phyloP scores from a whole-genome alignment of 1,140 invertebrate species.

The Achatina immaculata region DNA sequence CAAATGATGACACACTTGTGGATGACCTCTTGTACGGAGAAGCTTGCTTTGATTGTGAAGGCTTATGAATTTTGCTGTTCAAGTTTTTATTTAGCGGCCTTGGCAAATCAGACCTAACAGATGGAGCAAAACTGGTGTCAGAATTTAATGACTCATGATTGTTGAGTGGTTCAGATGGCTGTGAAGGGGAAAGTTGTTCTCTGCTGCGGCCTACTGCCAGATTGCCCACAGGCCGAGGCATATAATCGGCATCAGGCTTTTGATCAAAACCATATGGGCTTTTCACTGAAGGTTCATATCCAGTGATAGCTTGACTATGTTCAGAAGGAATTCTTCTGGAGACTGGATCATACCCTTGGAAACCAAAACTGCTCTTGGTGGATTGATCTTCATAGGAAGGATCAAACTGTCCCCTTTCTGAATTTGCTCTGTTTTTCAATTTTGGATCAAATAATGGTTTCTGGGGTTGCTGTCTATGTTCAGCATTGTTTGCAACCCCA shows the following conservation, averaged over 20 bases:
- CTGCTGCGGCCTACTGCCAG: background rate
- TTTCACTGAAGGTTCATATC: constrained; percentile 16
- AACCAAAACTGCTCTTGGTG: no score
- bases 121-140: no score
- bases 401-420: background rate
- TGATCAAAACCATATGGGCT: constrained; percentile 11
- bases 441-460: background rate
- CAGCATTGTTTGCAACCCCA: no score
- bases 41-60: background rate
- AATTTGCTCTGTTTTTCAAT: background rate
- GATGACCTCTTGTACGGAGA: background rate
- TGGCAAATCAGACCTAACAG: no score
- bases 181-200: background rate
- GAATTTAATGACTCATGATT: no score
- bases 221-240: constrained; percentile 20
- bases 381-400: background rate
- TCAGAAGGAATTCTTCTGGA: background rate
- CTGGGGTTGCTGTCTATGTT: background rate
- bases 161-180: no score
- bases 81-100: no score
- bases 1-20: background rate
- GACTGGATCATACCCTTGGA: no score
- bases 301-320: background rate
- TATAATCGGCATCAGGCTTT: constrained; percentile 30
- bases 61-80: background rate